These are phyloP conservation scores for Heliconius nattereri DNA, from an alignment of 1,140 invertebrate genomes.

Conservation along the genomic window DNA sequence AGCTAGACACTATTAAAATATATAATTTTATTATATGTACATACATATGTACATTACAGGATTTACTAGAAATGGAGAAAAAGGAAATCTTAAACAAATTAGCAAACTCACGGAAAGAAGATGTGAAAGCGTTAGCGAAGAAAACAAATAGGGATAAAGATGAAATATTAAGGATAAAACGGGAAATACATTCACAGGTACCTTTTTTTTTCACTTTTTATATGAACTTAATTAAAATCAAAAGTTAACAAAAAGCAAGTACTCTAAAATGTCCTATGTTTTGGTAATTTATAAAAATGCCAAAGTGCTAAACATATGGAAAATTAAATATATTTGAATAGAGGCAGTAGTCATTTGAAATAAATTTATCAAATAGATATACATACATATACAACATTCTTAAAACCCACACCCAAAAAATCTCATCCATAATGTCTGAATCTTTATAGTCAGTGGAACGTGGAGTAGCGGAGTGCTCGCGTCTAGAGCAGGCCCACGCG, in stretches of 20 bases:
- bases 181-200: constrained; percentile 77
- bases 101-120: constrained; percentile 90
- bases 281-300: too few relatives aligned
- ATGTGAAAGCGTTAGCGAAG: constrained; percentile 88
- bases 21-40: background rate
- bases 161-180: constrained; percentile 88
- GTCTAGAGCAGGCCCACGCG: constrained; percentile 88
- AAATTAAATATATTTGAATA: too few relatives aligned
- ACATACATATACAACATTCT: too few relatives aligned
- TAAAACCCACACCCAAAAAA: too few relatives aligned
- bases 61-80: constrained; percentile 88
- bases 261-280: too few relatives aligned
- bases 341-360: too few relatives aligned
- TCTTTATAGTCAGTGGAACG: constrained; percentile 86
- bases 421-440: background rate
- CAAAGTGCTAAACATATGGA: too few relatives aligned
- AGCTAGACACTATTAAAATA: too few relatives aligned
- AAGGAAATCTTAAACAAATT: constrained; percentile 92
- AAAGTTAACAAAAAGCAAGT: too few relatives aligned
- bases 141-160: constrained; percentile 87
- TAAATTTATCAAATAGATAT: too few relatives aligned
- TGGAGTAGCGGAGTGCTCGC: constrained; percentile 90
- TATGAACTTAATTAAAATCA: too few relatives aligned
- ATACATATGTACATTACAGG: constrained; percentile 62
- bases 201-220: background rate